Conservation (phyloP, 2,888 invertebrate genomes). For the Xestobium rufovillosum region DNA sequence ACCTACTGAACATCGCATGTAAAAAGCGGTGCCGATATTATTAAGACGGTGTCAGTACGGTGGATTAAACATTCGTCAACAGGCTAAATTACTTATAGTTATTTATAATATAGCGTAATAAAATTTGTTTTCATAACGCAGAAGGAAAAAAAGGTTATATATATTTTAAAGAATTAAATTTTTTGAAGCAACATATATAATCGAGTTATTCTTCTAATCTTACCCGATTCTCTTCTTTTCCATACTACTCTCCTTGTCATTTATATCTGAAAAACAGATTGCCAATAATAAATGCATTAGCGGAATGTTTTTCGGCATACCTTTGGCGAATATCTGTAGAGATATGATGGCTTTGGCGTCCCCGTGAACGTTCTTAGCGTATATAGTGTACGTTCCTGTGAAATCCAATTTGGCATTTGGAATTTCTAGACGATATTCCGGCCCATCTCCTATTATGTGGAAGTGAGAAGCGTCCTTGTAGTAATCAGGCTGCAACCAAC, state of each 20-base stretch:
- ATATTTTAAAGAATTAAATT: no score
- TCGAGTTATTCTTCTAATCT: no score
- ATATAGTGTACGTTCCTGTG: conserved; percentile 80
- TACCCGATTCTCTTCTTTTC: conserved; percentile 44
- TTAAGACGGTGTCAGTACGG: no score
- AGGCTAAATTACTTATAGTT: no score
- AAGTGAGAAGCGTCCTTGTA: conserved; percentile 81
- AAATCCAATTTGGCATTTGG: conserved; percentile 80
- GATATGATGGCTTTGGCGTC: conserved; percentile 82
- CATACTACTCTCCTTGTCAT: conserved; percentile 25
- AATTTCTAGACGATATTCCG: conserved; percentile 76
- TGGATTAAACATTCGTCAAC: no score
- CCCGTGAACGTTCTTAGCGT: conserved; percentile 75
- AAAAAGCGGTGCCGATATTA: no score
- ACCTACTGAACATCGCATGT: no score
- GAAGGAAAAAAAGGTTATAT: no score
- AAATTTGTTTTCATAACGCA: no score
- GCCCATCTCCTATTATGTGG: conserved; percentile 65
- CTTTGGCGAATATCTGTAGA: conserved; percentile 76
- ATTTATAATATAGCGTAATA: no score
- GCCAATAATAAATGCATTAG: conserved; percentile 10
- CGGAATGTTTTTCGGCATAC: conserved; percentile 41
- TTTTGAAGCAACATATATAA: no score
- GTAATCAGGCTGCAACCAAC: conserved; percentile 66
- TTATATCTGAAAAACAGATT: conserved; percentile 15